Evolutionary conservation across 2,888 invertebrate genomes (phyloP), one percentile per base, ranked within the genome.

Genomic region (Eudasyphora cyanicolor): DNA sequence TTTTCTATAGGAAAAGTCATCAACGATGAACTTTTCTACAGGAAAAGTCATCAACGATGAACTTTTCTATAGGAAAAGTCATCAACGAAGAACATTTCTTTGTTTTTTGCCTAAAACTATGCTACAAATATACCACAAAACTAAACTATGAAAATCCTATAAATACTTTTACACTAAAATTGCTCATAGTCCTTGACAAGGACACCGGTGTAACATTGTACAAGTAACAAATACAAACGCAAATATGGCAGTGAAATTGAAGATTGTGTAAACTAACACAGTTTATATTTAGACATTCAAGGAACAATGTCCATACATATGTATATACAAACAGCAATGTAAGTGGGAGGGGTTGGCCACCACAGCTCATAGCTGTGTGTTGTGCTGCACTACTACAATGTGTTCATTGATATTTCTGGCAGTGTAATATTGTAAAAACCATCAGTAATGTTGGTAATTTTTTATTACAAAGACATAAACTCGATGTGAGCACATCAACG

Each of bases 241-340:
- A 42, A 21, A 38, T 49, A 45, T 42, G 45, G 27, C 14, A 5
- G 62, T 35, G 17, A 17, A 62, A 62, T 8, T 12, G 8, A 3
- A 62, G 62, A 32, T 6, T 42, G 42, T 38, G 17, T 21, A 67
- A 42, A 21, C 21, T 24, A 17, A 29, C 10, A 38, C n/a, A 75
- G 24, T 54, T 7, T 82, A 82, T 82, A 76, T 82, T 67, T 79
- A 82, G 75, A 73, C 10, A 67, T 29, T 49, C 71, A 82, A 76
- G 76, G 71, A 79, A 54, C n/a, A n/a, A 76, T 79, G 29, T 14
- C 14, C 64, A 3, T 14, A 51, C 3, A 21, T 32, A 32, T 32
- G 32, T 32, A 54, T 71, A 21, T 42, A 12, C 67, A 51, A 71
- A 76, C 35, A 51, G 27, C 54, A 60, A 45, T 5, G 8, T 27